phyloP scores from a whole-genome alignment of 2,797 vertebrate genomes.

The Enteromius thamalakanensis region DNA sequence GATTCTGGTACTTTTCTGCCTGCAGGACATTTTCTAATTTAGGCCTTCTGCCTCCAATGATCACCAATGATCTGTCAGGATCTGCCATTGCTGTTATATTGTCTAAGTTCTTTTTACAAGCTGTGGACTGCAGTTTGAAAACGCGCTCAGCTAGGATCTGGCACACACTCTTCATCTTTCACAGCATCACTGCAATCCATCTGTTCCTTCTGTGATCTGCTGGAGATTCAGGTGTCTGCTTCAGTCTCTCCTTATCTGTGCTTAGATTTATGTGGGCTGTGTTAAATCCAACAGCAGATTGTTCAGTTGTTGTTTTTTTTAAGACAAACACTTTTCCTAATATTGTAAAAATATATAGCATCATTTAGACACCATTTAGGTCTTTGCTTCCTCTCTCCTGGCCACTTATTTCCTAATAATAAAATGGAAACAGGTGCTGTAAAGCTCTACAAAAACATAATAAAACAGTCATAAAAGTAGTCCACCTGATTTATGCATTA shows the following conservation, averaged over 20 bases:
- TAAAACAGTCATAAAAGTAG: background rate
- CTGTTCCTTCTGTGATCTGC: constrained; percentile 5
- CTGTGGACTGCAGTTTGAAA: constrained; percentile 11
- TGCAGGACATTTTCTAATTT: background rate
- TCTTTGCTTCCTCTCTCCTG: background rate
- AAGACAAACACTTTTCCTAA: constrained; percentile 39
- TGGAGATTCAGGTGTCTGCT: background rate
- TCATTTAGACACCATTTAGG: background rate
- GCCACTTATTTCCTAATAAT: background rate
- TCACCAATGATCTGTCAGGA: background rate
- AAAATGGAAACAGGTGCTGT: background rate
- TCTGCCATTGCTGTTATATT: background rate
- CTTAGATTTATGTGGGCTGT: background rate
- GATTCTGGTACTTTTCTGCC: background rate
- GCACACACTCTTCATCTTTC: background rate
- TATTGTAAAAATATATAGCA: constrained; percentile 8
- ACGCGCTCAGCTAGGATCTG: background rate
- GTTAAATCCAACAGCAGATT: constrained; percentile 19
- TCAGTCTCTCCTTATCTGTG: constrained; percentile 10
- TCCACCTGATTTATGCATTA: background rate
- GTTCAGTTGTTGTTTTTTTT: background rate
- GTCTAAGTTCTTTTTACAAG: background rate
- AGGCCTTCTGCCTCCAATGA: background rate
- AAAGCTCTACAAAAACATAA: background rate
- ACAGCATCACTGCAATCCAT: constrained; percentile 15